Conservation (phyloP, 2,797 vertebrate genomes). For the Enteromius viviparus region DNA sequence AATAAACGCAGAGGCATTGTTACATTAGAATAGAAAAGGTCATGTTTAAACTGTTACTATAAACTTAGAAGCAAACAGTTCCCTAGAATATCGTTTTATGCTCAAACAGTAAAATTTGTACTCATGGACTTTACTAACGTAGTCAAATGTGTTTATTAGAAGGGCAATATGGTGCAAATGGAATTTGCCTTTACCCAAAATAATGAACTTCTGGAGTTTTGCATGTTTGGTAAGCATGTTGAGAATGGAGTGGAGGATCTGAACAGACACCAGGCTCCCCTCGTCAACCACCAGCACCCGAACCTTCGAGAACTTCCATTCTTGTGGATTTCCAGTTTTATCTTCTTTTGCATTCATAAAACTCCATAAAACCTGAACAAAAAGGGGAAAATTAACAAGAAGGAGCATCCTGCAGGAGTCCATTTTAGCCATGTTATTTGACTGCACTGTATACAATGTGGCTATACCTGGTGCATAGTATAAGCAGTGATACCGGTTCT, state of each 20-base stretch:
- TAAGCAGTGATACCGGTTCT: constrained; percentile 78
- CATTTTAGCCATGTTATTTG: neutral
- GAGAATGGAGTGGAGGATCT: constrained; percentile 76
- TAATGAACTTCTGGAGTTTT: constrained; percentile 79
- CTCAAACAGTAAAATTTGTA: too few relatives aligned
- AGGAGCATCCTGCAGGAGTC: neutral
- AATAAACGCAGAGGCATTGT: too few relatives aligned
- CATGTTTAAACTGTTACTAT: constrained; percentile 49
- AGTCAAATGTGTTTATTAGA: too few relatives aligned
- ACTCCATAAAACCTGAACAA: constrained; percentile 77
- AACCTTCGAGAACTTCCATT: constrained; percentile 81
- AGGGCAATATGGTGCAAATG: neutral
- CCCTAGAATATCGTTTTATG: too few relatives aligned
- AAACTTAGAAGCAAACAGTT: too few relatives aligned
- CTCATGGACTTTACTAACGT: too few relatives aligned
- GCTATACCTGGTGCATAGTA: constrained; percentile 81
- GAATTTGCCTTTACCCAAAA: constrained; percentile 77
- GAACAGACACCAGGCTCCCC: constrained; percentile 83
- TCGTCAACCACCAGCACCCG: constrained; percentile 84
- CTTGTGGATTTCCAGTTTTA: fast-evolving
- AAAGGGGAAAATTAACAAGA: neutral
- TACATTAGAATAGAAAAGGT: neutral
- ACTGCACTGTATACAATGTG: neutral
- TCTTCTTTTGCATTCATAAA: constrained; percentile 68
- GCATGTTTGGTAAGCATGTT: constrained; percentile 72